Evolutionary conservation across 2,113 vertebrate genomes (phyloP).

Genomic region (Pseudopodoces humilis): DNA sequence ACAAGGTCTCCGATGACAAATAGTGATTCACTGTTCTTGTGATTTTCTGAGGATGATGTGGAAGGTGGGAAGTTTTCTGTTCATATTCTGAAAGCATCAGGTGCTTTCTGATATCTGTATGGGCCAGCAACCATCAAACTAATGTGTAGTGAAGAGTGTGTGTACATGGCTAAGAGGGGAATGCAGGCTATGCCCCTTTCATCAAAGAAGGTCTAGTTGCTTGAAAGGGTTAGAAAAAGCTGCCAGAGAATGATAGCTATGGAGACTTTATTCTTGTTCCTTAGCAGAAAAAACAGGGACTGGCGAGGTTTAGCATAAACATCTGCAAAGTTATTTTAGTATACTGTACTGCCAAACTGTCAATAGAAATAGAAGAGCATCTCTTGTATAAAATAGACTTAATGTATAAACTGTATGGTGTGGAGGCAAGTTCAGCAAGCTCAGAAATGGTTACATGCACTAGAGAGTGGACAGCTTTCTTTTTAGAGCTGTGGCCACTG

Average conservation of each 20-base stretch:
- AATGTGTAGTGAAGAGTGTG: accelerated
- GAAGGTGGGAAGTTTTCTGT: not conserved
- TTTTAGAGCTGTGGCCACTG: not conserved
- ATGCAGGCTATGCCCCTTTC: not conserved
- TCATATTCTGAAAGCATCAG: not conserved
- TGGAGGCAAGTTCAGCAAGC: not conserved
- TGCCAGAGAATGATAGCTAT: not conserved
- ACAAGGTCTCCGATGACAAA: not conserved
- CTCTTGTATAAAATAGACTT: not conserved
- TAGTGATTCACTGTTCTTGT: not conserved
- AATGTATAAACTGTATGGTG: not conserved
- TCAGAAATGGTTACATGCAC: accelerated
- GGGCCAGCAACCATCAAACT: not conserved
- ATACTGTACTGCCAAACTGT: not conserved
- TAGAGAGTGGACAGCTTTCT: not conserved
- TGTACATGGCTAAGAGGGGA: not conserved
- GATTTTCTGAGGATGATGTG: not conserved
- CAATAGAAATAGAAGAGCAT: not conserved
- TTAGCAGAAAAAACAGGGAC: not conserved
- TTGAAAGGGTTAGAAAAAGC: not conserved
- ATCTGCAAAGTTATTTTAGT: not conserved
- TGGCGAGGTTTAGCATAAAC: not conserved
- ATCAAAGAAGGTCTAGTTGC: not conserved
- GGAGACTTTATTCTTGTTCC: not conserved
- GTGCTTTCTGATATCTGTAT: not conserved